Evolutionary conservation across 64 coral and sea anemone species (phyloP).

Genomic region (Stichodactyla mertensii): DNA sequence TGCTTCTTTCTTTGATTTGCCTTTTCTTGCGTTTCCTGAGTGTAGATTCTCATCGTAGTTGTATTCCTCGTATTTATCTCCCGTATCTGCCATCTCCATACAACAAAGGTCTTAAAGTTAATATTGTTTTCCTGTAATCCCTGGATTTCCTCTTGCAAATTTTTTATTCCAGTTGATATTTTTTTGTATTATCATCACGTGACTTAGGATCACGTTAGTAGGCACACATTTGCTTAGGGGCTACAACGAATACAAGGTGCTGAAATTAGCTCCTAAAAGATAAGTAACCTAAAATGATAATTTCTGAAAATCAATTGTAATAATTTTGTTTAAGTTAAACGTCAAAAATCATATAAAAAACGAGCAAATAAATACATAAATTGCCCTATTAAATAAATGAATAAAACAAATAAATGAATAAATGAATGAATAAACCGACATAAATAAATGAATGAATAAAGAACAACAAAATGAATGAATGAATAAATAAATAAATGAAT

Average conservation of each 20-base stretch:
- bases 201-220: not conserved
- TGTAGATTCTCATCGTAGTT: slow-evolving; percentile 90
- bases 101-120: not conserved
- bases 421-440: too few relatives aligned
- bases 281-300: not conserved
- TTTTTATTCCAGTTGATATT: not conserved
- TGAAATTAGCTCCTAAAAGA: not conserved
- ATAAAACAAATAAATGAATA: too few relatives aligned
- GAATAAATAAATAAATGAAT: too few relatives aligned
- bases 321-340: too few relatives aligned
- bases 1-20: slow-evolving; percentile 89
- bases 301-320: too few relatives aligned
- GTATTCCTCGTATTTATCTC: slow-evolving; percentile 83
- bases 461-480: too few relatives aligned
- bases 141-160: not conserved
- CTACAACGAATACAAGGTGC: not conserved
- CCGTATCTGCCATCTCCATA: slow-evolving; percentile 47
- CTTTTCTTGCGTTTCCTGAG: slow-evolving; percentile 72
- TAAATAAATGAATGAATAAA: too few relatives aligned
- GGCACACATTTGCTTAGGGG: not conserved
- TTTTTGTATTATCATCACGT: not conserved
- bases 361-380: too few relatives aligned
- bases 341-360: too few relatives aligned
- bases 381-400: too few relatives aligned
- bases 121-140: not conserved